Percentiles rank a stretch among this genome's conserved stretches.
Evolutionary conservation across 1,140 invertebrate genomes (phyloP).

Genomic region (Drosophila rufa): DNA sequence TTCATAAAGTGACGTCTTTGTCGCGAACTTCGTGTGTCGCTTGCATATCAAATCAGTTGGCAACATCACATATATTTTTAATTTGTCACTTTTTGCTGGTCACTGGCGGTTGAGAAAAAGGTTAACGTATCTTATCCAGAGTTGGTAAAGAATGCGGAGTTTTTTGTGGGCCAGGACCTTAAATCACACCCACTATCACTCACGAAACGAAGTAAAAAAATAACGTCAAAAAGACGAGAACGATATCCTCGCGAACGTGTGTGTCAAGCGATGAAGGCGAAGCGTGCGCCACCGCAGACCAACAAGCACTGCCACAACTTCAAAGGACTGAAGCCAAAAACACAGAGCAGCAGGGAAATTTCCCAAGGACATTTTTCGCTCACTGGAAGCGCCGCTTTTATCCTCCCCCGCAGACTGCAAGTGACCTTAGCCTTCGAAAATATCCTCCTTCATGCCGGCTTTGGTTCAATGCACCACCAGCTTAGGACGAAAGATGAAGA

Average conservation of each 20-base stretch:
- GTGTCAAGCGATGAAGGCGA: slow-evolving; percentile 11
- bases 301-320: slow-evolving; percentile 64
- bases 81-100: slow-evolving; percentile 23
- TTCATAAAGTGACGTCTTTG: slow-evolving; percentile 63
- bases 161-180: slow-evolving; percentile 33
- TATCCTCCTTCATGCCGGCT: slow-evolving; percentile 54
- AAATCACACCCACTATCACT: slow-evolving; percentile 43
- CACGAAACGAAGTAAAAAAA: slow-evolving; percentile 43
- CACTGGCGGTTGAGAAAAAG: not conserved
- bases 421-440: slow-evolving; percentile 79
- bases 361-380: slow-evolving; percentile 56
- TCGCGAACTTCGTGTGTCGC: slow-evolving; percentile 37
- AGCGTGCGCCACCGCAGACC: slow-evolving; percentile 66
- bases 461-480: slow-evolving; percentile 68
- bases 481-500: slow-evolving; percentile 19
- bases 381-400: slow-evolving; percentile 55
- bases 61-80: slow-evolving; percentile 35
- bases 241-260: slow-evolving; percentile 16
- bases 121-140: slow-evolving; percentile 68
- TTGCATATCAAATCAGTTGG: slow-evolving; percentile 66
- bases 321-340: slow-evolving; percentile 25
- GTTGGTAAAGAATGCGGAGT: slow-evolving; percentile 65
- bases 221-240: slow-evolving; percentile 27
- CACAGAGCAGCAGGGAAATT: slow-evolving; percentile 61
- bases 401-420: slow-evolving; percentile 57